Evolutionary conservation across 2,113 vertebrate species (phyloP).

Genomic region (Phrynocephalus versicolor): DNA sequence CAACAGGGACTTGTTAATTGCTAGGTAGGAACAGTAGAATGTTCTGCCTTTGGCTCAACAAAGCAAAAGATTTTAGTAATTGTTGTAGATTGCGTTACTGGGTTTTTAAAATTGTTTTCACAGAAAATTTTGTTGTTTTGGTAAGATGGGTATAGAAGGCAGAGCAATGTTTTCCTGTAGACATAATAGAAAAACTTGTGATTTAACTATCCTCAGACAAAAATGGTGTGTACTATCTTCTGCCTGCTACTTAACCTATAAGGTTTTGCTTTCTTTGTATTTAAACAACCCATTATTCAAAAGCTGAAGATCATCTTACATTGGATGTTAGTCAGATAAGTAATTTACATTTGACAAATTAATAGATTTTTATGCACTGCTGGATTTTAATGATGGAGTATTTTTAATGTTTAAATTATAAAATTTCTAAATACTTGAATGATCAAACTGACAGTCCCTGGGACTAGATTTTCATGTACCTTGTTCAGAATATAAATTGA

Average conservation of each 20-base stretch:
- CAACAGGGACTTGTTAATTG: no score
- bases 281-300: not conserved
- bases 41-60: no score
- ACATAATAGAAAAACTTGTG: not conserved
- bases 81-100: no score
- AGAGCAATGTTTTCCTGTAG: not conserved
- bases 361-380: not conserved
- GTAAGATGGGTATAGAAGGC: not conserved
- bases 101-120: no score
- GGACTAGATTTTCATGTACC: slow-evolving; percentile 12
- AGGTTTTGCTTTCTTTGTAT: not conserved
- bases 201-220: not conserved
- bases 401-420: slow-evolving; percentile 22
- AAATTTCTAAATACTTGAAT: slow-evolving; percentile 20
- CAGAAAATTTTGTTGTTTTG: not conserved
- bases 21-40: no score
- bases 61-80: no score
- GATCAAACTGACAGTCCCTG: slow-evolving; percentile 7
- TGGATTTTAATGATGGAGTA: not conserved
- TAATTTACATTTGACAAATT: slow-evolving; percentile 11
- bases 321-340: not conserved
- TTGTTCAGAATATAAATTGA: slow-evolving; percentile 26
- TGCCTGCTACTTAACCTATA: not conserved
- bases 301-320: not conserved
- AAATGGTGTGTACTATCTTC: not conserved